Evolutionary conservation across 1,140 invertebrate species (phyloP), one percentile per base, ranked within the genome.

Genomic region (Tetramorium alpestre): DNA sequence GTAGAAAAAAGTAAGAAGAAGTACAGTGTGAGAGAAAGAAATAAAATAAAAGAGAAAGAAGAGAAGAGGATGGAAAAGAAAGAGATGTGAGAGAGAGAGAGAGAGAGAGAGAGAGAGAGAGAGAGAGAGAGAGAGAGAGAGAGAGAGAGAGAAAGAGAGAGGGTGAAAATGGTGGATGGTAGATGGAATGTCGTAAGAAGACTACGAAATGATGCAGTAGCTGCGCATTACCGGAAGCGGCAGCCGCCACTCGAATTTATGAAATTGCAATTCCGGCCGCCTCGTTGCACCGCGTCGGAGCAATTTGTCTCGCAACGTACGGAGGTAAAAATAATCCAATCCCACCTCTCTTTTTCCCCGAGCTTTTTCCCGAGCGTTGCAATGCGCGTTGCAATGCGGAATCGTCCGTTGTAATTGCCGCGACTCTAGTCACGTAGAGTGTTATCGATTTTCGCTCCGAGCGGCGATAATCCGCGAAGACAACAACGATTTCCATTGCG

Each of bases 211-310:
- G 70, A 86, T 67, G 28, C 58, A 41, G 69, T 76, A 73, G 84
- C 85, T 86, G 84, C 85, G 62, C 75, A 89, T 89, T 86, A 86
- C 82, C 18, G 60, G 58, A 76, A 85, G 56, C 60, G 13, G 81
- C 81, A 54, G 86, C 86, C 81, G 76, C 88, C 90, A 90, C 85
- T 91, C 82, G 89, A 92, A 94, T 93, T 93, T 93, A 93, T 94
- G 91, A 94, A 93, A 94, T 91, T 92, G 91, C 90, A 91, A 93
- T 93, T 93, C 87, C 87, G 91, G 88, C 86, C 86, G n/a, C 82
- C 84, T 72, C 51, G 88, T 92, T 92, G 89, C 87, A 89, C 54
- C 70, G 88, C 70, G 47, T 82, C 90, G 86, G 88, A 86, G 90
- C 85, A 91, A 93, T 93, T 93, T 93, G 91, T 93, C 91, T 90